A percentile compares a stretch with the other conserved stretches of the same genome.
Evolutionary conservation across 2,113 vertebrate species (phyloP).

Genomic region (Panurus biarmicus): DNA sequence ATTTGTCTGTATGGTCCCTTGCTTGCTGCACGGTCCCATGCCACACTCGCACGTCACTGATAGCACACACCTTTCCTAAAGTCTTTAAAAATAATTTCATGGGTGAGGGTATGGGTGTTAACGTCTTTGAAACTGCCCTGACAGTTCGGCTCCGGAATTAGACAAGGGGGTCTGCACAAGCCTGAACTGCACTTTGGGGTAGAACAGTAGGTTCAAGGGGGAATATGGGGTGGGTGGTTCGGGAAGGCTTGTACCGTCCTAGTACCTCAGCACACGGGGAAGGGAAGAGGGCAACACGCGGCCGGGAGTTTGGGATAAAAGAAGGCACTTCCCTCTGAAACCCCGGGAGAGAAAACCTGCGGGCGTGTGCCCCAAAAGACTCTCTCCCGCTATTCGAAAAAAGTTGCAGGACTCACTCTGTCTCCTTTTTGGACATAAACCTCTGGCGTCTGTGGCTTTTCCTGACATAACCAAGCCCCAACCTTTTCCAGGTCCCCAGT

Average conservation of each 20-base stretch:
- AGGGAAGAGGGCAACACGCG: accelerated
- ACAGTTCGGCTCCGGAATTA: not conserved
- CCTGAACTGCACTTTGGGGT: too few species aligned
- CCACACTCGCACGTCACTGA: too few species aligned
- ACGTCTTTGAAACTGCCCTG: too few species aligned
- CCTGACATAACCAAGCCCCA: not conserved
- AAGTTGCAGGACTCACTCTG: not conserved
- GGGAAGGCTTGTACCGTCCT: not conserved
- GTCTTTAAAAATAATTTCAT: not conserved
- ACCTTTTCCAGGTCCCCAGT: not conserved
- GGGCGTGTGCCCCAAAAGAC: accelerated
- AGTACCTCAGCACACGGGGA: not conserved
- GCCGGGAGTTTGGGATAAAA: not conserved
- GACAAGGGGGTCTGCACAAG: not conserved
- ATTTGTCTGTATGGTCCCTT: not conserved
- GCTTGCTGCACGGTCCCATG: not conserved
- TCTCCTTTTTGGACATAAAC: not conserved
- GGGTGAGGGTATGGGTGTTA: not conserved
- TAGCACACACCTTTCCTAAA: not conserved
- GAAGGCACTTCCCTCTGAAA: accelerated
- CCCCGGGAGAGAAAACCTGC: accelerated
- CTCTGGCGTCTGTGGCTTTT: not conserved
- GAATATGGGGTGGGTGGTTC: too few species aligned
- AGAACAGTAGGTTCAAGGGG: not conserved
- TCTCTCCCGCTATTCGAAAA: too few species aligned